phyloP scores from a whole-genome alignment of 2,797 vertebrate species.

The Poeciliopsis turneri region DNA sequence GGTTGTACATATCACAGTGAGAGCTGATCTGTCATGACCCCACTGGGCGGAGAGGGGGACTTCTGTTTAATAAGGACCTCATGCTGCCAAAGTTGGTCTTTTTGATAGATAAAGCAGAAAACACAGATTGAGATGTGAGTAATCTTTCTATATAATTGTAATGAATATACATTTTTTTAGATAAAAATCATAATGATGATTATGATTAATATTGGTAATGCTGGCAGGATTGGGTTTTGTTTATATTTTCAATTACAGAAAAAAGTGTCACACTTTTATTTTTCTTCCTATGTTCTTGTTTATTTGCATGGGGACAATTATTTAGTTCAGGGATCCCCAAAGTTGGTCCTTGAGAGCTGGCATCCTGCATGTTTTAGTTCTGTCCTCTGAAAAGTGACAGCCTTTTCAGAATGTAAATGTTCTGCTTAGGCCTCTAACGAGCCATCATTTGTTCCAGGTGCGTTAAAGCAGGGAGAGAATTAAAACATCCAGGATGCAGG shows the following conservation, averaged over 20 bases:
- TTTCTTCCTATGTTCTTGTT: background rate
- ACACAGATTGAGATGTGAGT: background rate
- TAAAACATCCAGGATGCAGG: no score
- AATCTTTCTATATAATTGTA: background rate
- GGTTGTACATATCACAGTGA: constrained; percentile 46
- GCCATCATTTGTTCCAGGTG: no score
- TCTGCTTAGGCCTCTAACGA: no score
- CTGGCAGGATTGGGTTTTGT: background rate
- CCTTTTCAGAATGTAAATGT: no score
- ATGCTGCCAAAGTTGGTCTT: constrained; percentile 42
- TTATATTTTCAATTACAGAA: background rate
- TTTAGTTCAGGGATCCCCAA: no score
- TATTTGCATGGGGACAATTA: no score
- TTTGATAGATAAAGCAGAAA: constrained; percentile 3
- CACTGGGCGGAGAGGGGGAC: constrained; percentile 15
- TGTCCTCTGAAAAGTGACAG: no score
- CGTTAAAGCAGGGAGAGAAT: no score
- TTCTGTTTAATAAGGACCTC: constrained; percentile 25
- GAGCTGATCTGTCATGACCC: constrained; percentile 49
- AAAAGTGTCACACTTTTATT: background rate
- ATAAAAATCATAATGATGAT: background rate
- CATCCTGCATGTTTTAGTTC: no score
- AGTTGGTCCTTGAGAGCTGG: no score
- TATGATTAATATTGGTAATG: background rate
- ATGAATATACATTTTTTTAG: background rate